A percentile compares a stretch with the other conserved stretches of the same genome.
These are phyloP conservation scores for Crypturellus tataupa DNA, from an alignment of 2,797 vertebrate genomes.

Conservation along the genomic window DNA sequence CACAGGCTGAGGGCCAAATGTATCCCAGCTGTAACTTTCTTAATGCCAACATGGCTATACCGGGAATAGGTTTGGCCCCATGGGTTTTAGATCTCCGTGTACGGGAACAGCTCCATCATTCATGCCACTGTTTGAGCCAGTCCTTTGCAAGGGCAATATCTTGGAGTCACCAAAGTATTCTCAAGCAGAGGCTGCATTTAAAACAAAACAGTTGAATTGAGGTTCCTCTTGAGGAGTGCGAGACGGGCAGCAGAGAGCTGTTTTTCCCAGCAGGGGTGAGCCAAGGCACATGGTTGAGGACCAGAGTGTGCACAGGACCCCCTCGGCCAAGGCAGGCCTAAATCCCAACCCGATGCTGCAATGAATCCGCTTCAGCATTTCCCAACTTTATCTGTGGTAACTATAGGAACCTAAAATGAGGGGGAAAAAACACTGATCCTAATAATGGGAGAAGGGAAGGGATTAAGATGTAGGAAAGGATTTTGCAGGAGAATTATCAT, in stretches of 20 bases:
- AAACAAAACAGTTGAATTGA: neutral
- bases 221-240: neutral
- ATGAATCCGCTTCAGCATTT: neutral
- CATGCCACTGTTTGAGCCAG: neutral
- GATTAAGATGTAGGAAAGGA: neutral
- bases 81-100: neutral
- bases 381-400: neutral
- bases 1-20: constrained; percentile 7
- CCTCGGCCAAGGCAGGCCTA: neutral
- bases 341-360: neutral
- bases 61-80: neutral
- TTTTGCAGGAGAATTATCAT: neutral
- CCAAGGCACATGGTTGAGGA: neutral
- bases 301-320: too few species aligned
- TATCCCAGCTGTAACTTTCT: constrained; percentile 29
- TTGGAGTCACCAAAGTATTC: neutral
- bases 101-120: rapidly evolving
- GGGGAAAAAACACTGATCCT: neutral
- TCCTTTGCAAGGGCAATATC: neutral
- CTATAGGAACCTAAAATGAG: neutral
- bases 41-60: neutral
- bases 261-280: neutral
- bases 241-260: rapidly evolving
- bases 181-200: neutral
- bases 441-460: neutral